phyloP scores from a whole-genome alignment of 30 jellyfish, hydroid and myxozoan genomes.

The Hydractinia echinata region DNA sequence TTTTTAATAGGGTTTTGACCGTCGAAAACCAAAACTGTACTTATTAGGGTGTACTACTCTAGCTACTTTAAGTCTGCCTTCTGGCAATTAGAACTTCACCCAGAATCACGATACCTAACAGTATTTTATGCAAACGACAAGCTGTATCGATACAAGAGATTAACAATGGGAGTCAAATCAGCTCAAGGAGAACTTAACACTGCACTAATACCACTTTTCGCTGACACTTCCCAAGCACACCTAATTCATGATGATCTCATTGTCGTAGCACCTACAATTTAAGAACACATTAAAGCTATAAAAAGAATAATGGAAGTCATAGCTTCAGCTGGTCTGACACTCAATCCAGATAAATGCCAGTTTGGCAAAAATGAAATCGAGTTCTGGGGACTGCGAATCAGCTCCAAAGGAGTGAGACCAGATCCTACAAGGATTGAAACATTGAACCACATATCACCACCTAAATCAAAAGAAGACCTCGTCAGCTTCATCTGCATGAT shows the following conservation, averaged over 20 bases:
- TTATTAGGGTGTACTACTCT: too few species aligned
- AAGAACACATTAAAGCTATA: conserved; percentile 29
- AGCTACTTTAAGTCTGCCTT: conserved; percentile 13
- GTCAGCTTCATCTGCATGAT: conserved; percentile 25
- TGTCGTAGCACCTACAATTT: background rate
- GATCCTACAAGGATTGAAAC: conserved; percentile 18
- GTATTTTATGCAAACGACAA: conserved; percentile 21
- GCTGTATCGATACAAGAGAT: conserved; percentile 23
- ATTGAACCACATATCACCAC: conserved; percentile 8
- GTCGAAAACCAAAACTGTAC: too few species aligned
- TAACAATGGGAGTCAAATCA: conserved; percentile 24
- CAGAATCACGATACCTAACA: conserved; percentile 36
- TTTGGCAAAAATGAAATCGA: conserved; percentile 13
- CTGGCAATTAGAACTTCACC: conserved; percentile 20
- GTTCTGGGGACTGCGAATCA: conserved; percentile 20
- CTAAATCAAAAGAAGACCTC: conserved; percentile 11
- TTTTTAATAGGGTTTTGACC: too few species aligned
- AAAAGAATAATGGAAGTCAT: conserved; percentile 23
- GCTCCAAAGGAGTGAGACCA: conserved; percentile 32
- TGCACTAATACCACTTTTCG: conserved; percentile 15
- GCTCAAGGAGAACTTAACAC: conserved; percentile 33
- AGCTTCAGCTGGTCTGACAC: conserved; percentile 14
- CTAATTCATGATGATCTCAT: conserved; percentile 33
- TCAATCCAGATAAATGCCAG: conserved; percentile 32
- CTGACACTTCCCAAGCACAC: background rate